Evolutionary conservation across 2,888 invertebrate species (phyloP), one percentile per base, ranked within the genome.

Genomic region (Eristalis pertinax): DNA sequence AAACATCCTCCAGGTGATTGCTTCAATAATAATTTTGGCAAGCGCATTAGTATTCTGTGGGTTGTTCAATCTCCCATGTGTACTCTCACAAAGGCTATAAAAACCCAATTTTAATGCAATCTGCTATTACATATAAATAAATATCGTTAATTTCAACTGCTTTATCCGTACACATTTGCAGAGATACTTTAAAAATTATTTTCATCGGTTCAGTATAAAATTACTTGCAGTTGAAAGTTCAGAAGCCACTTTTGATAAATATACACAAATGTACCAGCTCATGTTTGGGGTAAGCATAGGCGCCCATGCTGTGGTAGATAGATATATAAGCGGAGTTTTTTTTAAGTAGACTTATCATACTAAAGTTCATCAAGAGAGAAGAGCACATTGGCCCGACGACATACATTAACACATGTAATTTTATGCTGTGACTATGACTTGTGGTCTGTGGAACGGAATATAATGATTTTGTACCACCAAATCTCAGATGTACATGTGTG

Each of bases 1-100:
- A 72, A 62, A 84, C 67, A 75, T 75, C 62, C 56, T 75, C 64
- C 70, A 80, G 75, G 84, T 84, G 75, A 80, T 84, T 75, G 43
- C 38, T 56, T 64, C 80, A 65, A 72, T 63, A 72, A 67, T 56
- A 80, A 63, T 63, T 60, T 41, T 72, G 62, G 56, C 60, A 70
- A 26, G 60, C 58, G 35, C 35, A 64, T 50, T 32, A 63, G 60
- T 63, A 72, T 82, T 67, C 43, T 13, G 50, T n/a, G 69, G 38
- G 43, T 24, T 29, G 22, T 11, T 62, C 26, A 15, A 10, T 60
- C 19, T 19, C 24, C 22, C 5, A 15, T 3, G 5, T 13, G 7
- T 43, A 43, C 13, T 43, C n/a, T 43, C 15, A n/a, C 43, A n/a
- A 43, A 43, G 1, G 26, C 19, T 19, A 56, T 56, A 50, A 64